Evolutionary conservation across 2,113 vertebrate species (phyloP).

Genomic region (Tenrec ecaudatus): DNA sequence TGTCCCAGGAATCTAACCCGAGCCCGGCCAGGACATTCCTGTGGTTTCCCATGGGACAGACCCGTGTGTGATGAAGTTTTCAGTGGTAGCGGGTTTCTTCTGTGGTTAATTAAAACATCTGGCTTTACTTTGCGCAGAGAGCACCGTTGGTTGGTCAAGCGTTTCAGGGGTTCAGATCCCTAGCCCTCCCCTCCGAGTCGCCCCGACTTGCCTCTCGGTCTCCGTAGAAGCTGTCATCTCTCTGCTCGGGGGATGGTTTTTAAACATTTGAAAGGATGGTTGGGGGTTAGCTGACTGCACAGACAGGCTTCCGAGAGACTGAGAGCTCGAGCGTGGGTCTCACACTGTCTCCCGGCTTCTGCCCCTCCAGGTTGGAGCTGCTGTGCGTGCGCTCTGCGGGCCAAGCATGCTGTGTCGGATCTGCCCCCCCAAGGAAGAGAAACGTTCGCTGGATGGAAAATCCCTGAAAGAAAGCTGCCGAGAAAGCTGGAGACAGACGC

Average conservation of each 20-base stretch:
- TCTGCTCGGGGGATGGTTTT: slow-evolving; percentile 31
- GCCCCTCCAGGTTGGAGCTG: slow-evolving; percentile 61
- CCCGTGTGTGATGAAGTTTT: slow-evolving; percentile 68
- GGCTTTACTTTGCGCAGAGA: slow-evolving; percentile 67
- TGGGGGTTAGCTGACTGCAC: not conserved
- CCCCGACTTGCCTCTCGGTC: not conserved
- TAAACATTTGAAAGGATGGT: not conserved
- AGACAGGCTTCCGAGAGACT: not conserved
- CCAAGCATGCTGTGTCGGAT: slow-evolving; percentile 77
- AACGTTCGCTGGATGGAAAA: slow-evolving; percentile 72
- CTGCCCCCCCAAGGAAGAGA: slow-evolving; percentile 67
- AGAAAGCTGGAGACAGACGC: slow-evolving; percentile 35
- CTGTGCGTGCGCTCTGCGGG: not conserved
- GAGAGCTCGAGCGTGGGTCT: not conserved
- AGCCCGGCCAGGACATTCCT: slow-evolving; percentile 74
- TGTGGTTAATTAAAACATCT: slow-evolving; percentile 80
- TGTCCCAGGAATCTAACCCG: slow-evolving; percentile 73
- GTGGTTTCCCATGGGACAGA: slow-evolving; percentile 74
- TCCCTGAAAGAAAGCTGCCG: slow-evolving; percentile 74
- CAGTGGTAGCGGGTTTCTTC: slow-evolving; percentile 72
- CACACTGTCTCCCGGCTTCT: slow-evolving; percentile 12
- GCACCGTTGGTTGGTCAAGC: not conserved
- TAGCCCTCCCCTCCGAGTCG: not conserved
- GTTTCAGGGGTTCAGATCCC: slow-evolving; percentile 23
- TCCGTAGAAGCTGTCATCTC: not conserved